Conservation (phyloP, 64 coral and sea anemone species). For the Actinia tenebrosa region DNA sequence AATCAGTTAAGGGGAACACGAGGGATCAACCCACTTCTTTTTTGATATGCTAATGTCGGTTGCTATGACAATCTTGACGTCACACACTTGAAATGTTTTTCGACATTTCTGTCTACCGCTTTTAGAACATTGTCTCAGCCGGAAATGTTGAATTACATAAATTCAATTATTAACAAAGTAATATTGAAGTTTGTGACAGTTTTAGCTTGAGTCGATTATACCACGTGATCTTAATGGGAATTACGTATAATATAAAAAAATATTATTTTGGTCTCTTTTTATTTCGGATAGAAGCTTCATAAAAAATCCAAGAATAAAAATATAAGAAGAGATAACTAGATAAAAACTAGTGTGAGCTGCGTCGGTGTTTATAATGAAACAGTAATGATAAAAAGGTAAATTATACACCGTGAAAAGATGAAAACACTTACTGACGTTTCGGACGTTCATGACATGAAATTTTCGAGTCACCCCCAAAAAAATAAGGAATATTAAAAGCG, state of each 20-base stretch:
- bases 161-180: constrained; percentile 4
- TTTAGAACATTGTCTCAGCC: not conserved
- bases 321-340: no score
- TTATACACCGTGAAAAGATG: no score
- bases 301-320: not conserved
- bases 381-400: no score
- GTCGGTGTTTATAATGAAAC: no score
- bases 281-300: not conserved
- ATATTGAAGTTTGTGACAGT: not conserved
- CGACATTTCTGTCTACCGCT: not conserved
- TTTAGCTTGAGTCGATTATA: not conserved
- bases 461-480: no score
- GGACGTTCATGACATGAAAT: no score
- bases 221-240: constrained; percentile 5
- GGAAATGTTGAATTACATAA: constrained; percentile 8
- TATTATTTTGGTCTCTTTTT: not conserved
- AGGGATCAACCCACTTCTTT: not conserved
- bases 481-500: no score
- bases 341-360: no score
- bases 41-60: not conserved
- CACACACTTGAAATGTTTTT: not conserved
- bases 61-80: not conserved
- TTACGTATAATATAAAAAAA: no score
- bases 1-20: not conserved
- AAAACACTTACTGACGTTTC: no score